Base-by-base conservation (phyloP, 2,888 invertebrate species). In the Rhodophaea formosa region DNA sequence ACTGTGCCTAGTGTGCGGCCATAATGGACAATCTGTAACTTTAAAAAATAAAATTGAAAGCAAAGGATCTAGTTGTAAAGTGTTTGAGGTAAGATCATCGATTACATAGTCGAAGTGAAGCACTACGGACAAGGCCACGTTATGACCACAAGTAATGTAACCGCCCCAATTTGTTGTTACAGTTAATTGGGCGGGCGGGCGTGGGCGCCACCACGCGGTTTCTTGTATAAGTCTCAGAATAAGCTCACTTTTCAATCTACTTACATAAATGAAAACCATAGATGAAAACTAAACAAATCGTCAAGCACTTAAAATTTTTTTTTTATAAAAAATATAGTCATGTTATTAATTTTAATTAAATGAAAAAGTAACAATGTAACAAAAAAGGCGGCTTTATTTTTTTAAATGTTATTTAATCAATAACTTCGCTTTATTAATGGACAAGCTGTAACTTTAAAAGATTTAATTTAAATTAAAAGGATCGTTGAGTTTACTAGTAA, bases 81-180 rank as follows among this genome's bases (percentile, higher is more conserved):
- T 10, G 6, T 32, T 32, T 32, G 7, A 32, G 1, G 32, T 32
- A 32, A 32, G 32, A 8, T 12, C 35, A 35, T 35, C 35, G 45
- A 45, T 45, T 17, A 45, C 45, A 8, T 45, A 45, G 15, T 16
- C 5, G 8, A 45, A 45, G 45, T 8, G 16, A 45, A 15, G 45
- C 16, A 16, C 10, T 5, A 16, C 15, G 12, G 35, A 35, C 43
- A 42, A 51, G 62, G 49, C 66, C 69, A 47, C 12, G 29, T n/a
- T 29, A 8, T 47, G 23, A 29, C 47, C 47, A 47, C 47, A 39
- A 29, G n/a, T 30, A 39, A 44, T 53, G 56, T 45, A 45, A 15
- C 29, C 45, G 45, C 15, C n/a, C 8, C 45, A 15, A 35, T 35
- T 29, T 47, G 29, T 29, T 29, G 23, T 16, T 45, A 17, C 8